phyloP scores from a whole-genome alignment of 2,113 vertebrate species.

The Bubo scandiacus region DNA sequence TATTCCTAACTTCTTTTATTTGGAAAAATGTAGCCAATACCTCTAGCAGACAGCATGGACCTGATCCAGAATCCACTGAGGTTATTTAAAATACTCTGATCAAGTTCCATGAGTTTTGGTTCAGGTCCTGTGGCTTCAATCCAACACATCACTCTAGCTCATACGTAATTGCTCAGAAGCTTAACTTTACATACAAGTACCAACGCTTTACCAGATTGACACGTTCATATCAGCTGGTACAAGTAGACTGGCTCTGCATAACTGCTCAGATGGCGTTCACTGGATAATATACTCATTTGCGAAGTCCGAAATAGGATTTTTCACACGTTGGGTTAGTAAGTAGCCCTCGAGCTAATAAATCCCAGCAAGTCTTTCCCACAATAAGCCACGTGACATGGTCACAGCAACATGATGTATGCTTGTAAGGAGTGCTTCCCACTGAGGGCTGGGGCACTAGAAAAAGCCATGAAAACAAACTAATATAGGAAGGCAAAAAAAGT shows the following conservation, averaged over 20 bases:
- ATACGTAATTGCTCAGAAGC: conserved; percentile 6
- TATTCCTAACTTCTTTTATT: conserved; percentile 60
- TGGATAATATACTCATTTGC: not conserved
- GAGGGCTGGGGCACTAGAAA: not conserved
- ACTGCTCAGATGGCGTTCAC: not conserved
- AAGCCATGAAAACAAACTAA: not conserved
- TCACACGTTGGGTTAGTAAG: not conserved
- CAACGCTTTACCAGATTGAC: not conserved
- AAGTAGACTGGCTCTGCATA: not conserved
- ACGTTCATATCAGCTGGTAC: not conserved
- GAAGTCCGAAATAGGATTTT: conserved; percentile 11
- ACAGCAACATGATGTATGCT: not conserved
- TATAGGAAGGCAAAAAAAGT: not conserved
- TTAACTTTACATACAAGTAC: not conserved
- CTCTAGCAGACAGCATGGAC: conserved; percentile 60
- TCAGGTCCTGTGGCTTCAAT: conserved; percentile 29
- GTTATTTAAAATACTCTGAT: conserved; percentile 59
- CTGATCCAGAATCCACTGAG: conserved; percentile 49
- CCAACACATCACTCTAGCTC: not conserved
- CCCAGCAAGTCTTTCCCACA: not conserved
- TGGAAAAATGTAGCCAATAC: conserved; percentile 64
- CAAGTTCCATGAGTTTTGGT: conserved; percentile 54
- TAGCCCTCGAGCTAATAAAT: not conserved
- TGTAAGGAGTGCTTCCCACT: not conserved
- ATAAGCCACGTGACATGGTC: not conserved